Conservation (phyloP, 2,113 vertebrate genomes). For the Solea solea region DNA sequence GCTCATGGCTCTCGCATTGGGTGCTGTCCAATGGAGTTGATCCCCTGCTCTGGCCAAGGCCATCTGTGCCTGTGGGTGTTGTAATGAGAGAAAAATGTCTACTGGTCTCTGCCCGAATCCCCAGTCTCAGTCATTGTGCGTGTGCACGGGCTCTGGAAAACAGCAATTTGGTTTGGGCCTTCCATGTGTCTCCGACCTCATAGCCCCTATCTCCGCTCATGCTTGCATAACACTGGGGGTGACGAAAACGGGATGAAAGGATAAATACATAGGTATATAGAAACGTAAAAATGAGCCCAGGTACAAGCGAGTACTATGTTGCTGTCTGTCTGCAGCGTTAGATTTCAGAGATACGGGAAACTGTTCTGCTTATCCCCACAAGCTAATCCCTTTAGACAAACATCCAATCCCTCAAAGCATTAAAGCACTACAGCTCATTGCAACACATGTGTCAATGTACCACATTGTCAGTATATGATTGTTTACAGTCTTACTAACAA, state of each 20-base stretch:
- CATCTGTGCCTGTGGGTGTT: slow-evolving; percentile 71
- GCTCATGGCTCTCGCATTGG: slow-evolving; percentile 70
- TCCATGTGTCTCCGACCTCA: slow-evolving; percentile 36
- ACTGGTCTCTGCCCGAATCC: slow-evolving; percentile 63
- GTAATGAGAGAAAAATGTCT: slow-evolving; percentile 65
- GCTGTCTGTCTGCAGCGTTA: slow-evolving; percentile 55
- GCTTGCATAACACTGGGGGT: slow-evolving; percentile 61
- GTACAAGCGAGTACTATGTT: slow-evolving; percentile 61
- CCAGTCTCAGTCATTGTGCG: slow-evolving; percentile 24
- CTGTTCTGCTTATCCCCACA: slow-evolving; percentile 67
- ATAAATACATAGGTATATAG: slow-evolving; percentile 61
- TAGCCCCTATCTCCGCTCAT: slow-evolving; percentile 18
- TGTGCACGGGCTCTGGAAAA: slow-evolving; percentile 30
- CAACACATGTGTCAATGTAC: slow-evolving; percentile 41
- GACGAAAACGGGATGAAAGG: slow-evolving; percentile 66
- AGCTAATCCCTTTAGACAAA: slow-evolving; percentile 76
- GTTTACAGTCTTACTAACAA: slow-evolving; percentile 41
- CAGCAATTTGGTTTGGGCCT: slow-evolving; percentile 61
- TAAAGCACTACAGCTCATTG: slow-evolving; percentile 39
- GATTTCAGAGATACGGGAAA: slow-evolving; percentile 68
- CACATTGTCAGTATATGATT: slow-evolving; percentile 29
- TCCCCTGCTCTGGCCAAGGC: slow-evolving; percentile 62
- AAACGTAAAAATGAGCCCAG: slow-evolving; percentile 66
- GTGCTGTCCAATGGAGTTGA: slow-evolving; percentile 71
- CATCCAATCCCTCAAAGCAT: slow-evolving; percentile 68